Evolutionary conservation across 2,797 vertebrate genomes (phyloP).

Genomic region (Ceryle rudis): DNA sequence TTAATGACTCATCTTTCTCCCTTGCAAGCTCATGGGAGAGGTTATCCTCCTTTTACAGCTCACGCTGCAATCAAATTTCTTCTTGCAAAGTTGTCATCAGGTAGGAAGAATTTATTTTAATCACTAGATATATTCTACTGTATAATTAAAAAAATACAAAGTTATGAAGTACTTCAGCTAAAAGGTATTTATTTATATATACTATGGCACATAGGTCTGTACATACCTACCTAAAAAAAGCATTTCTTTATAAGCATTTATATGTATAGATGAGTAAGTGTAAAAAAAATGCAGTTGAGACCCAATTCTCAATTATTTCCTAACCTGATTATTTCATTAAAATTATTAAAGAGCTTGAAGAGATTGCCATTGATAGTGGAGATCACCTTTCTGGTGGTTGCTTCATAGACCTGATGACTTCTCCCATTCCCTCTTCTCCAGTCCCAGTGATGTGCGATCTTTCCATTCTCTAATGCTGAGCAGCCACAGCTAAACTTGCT

Average conservation of each 20-base stretch:
- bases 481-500: not conserved
- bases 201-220: not conserved
- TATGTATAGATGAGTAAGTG: not conserved
- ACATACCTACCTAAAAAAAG: not conserved
- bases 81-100: not conserved
- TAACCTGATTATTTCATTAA: not conserved
- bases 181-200: not conserved
- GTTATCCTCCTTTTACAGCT: slow-evolving; percentile 1
- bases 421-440: not conserved
- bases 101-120: not conserved
- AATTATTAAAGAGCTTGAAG: not conserved
- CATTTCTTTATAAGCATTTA: not conserved
- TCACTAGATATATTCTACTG: not conserved
- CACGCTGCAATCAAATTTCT: not conserved
- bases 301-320: not conserved
- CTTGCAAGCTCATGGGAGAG: not conserved
- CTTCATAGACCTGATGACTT: not conserved
- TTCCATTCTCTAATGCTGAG: not conserved
- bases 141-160: not conserved
- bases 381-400: not conserved
- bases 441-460: not conserved
- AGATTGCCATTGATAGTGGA: not conserved
- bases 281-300: not conserved
- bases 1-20: slow-evolving; percentile 47
- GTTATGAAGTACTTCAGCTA: not conserved